Base-by-base conservation (phyloP, 2,888 invertebrate species). In the Cremastobaeus sp. region DNA sequence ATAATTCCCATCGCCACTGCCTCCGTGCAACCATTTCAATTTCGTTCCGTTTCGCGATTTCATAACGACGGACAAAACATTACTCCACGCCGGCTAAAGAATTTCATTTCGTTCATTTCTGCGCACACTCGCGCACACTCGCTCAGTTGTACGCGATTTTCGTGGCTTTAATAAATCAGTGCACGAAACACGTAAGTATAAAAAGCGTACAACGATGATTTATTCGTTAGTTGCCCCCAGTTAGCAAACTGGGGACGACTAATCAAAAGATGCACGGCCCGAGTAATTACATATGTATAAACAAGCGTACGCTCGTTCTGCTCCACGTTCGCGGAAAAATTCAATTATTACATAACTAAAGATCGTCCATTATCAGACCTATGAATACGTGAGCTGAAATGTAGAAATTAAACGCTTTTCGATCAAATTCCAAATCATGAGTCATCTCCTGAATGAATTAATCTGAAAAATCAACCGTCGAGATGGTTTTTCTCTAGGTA, bases 1-100 rank as follows among this genome's bases (percentile, higher is more conserved):
- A 43, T 64, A 64, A 62, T 62, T 62, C 41, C 32, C 41, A 18
- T 57, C 25, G 30, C 30, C 28, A n/a, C 9, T 12, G 45, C 28
- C n/a, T 15, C 30, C 12, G 9, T 30, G 60, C 47, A 48, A 48
- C 60, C 47, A 64, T 62, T 62, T 62, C 62, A 62, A 50, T 41
- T 62, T 62, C 41, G 50, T 54, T 52, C 21, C 34, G 64, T 15
- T 15, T 43, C 43, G 30, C 50, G 37, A 50, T 50, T 50, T 41
- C 41, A 35, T 28, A 18, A 34, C 17, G 20, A 20, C 41, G 57
- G 41, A n/a, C 30, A 28, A 39, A 50, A 54, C 28, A 54, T 20
- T 21, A 35, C 14, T 21, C 57, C 15, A n/a, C 30, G n/a, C 9
- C 15, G 18, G 12, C 15, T 15, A 48, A 62, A 62, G 30, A 62